Conservation (phyloP, 64 coral and sea anemone genomes). For the Pachyseris speciosa region DNA sequence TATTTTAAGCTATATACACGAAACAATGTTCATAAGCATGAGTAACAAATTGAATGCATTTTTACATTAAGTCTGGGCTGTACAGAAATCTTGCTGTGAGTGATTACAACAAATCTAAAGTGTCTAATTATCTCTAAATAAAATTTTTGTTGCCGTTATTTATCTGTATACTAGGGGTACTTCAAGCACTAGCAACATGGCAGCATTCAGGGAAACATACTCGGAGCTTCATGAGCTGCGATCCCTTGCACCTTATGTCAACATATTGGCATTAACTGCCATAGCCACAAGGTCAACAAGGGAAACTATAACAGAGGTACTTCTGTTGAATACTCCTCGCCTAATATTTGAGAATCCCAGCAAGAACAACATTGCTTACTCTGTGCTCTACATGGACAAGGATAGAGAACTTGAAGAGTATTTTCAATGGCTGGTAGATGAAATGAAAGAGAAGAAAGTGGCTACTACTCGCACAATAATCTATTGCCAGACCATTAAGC, state of each 20-base stretch:
- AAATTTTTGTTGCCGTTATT: neutral
- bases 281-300: neutral
- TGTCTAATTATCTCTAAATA: neutral
- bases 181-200: neutral
- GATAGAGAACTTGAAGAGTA: constrained; percentile 14
- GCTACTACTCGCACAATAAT: constrained; percentile 48
- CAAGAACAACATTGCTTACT: constrained; percentile 52
- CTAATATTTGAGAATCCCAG: constrained; percentile 41
- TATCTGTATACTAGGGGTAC: constrained; percentile 29
- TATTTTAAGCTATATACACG: too few relatives aligned
- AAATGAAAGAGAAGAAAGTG: constrained; percentile 32
- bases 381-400: constrained; percentile 52
- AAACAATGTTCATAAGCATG: too few relatives aligned
- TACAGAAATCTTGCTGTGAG: neutral
- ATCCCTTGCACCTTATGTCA: constrained; percentile 16
- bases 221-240: constrained; percentile 42
- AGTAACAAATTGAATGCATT: too few relatives aligned
- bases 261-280: constrained; percentile 17
- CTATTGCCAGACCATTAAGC: constrained; percentile 82
- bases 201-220: too few relatives aligned
- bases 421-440: constrained; percentile 8
- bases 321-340: constrained; percentile 30
- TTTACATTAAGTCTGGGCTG: neutral
- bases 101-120: neutral
- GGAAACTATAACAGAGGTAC: neutral